Evolutionary conservation across 2,797 vertebrate genomes (phyloP).

Genomic region (Chaenodraco wilsoni): DNA sequence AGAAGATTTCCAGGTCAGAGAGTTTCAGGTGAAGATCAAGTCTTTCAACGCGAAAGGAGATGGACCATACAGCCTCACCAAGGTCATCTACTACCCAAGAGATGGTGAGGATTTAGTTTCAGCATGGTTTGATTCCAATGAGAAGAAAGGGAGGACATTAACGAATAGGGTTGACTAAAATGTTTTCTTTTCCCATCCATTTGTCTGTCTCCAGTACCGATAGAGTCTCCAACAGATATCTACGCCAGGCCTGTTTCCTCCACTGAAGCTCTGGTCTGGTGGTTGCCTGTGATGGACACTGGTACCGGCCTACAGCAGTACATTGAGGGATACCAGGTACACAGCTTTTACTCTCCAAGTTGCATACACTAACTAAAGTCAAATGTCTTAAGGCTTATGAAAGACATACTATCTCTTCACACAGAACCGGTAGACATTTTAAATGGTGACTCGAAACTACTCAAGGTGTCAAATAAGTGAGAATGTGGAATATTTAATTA

Average conservation of each 20-base stretch:
- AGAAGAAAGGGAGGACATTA: background rate
- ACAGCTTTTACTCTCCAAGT: background rate
- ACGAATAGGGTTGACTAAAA: background rate
- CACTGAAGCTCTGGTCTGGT: constrained; percentile 93
- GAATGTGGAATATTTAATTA: too few relatives aligned
- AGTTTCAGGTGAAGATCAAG: constrained; percentile 96
- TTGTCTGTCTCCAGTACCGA: constrained; percentile 85
- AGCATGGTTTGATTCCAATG: background rate
- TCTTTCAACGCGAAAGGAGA: constrained; percentile 95
- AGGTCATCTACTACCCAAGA: constrained; percentile 92
- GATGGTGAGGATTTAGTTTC: constrained; percentile 78
- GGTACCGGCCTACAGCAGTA: constrained; percentile 86
- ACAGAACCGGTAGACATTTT: too few relatives aligned
- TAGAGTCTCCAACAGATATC: constrained; percentile 90
- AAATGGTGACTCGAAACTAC: too few relatives aligned
- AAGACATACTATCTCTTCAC: background rate
- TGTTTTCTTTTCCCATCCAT: constrained; percentile 2
- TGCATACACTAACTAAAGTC: background rate
- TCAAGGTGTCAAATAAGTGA: too few relatives aligned
- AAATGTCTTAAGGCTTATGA: background rate
- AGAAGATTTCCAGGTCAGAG: constrained; percentile 86
- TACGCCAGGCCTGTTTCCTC: constrained; percentile 90
- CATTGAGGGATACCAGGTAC: constrained; percentile 95
- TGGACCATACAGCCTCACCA: constrained; percentile 92
- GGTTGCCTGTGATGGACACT: constrained; percentile 89